These are phyloP conservation scores for Heliocidaris tuberculata DNA, from an alignment of 35 echinoderm and acorn worm species.

Conservation along the genomic window DNA sequence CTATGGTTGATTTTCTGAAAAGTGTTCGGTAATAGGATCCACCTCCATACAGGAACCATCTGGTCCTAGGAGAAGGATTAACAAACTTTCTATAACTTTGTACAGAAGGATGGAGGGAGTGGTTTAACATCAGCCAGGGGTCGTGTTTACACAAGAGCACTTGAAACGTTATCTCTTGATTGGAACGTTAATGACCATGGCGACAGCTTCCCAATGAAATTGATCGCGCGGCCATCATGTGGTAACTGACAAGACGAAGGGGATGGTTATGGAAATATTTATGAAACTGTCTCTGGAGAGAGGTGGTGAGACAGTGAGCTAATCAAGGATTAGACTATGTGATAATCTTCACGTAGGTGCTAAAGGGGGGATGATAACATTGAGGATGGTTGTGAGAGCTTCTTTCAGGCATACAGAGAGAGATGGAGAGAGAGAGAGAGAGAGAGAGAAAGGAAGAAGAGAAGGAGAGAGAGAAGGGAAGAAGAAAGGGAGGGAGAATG, in stretches of 20 bases:
- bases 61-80: no score
- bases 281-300: background rate
- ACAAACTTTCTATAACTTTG: background rate
- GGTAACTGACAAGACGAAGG: background rate
- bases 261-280: background rate
- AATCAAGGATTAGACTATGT: background rate
- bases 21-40: no score
- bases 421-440: background rate
- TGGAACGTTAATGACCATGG: conserved; percentile 15
- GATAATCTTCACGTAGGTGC: background rate
- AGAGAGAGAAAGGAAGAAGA: background rate
- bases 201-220: conserved; percentile 1
- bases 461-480: no score
- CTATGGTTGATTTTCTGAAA: no score
- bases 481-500: background rate
- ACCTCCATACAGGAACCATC: no score
- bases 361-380: background rate
- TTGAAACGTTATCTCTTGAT: background rate
- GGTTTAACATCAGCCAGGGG: background rate
- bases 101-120: background rate
- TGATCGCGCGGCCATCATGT: background rate
- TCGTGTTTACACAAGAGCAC: background rate
- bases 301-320: background rate
- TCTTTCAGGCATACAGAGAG: background rate
- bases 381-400: background rate